Conservation (phyloP, 2,797 vertebrate genomes). For the Denticeps clupeoides region DNA sequence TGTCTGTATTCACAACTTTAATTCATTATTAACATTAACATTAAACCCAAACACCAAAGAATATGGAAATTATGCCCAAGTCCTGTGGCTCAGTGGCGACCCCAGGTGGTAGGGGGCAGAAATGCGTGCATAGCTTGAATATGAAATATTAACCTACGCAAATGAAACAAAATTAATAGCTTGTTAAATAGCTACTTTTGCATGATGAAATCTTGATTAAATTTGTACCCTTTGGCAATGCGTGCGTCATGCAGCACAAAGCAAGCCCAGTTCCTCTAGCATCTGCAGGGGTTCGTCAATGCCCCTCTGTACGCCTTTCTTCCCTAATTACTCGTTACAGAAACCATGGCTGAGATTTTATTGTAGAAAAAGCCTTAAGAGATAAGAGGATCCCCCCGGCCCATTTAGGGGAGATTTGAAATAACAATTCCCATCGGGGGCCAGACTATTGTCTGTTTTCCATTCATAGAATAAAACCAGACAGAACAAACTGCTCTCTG, state of each 20-base stretch:
- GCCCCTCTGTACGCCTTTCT: slow-evolving; percentile 22
- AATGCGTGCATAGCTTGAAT: no score
- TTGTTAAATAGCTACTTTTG: no score
- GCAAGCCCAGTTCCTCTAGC: slow-evolving; percentile 30
- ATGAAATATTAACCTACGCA: no score
- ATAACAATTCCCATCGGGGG: slow-evolving; percentile 45
- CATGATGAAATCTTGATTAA: no score
- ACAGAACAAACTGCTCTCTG: slow-evolving; percentile 34
- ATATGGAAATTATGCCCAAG: no score
- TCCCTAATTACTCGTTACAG: slow-evolving; percentile 35
- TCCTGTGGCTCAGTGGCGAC: no score
- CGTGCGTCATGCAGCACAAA: slow-evolving; percentile 30
- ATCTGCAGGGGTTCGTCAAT: slow-evolving; percentile 27
- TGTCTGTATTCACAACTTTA: no score
- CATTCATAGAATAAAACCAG: slow-evolving; percentile 46
- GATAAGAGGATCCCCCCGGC: slow-evolving; percentile 42
- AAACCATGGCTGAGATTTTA: slow-evolving; percentile 37
- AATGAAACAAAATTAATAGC: no score
- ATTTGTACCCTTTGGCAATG: no score
- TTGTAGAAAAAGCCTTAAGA: slow-evolving; percentile 43
- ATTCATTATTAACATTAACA: no score
- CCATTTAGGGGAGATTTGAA: slow-evolving; percentile 55
- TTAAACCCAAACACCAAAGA: no score
- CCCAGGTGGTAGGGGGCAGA: no score
- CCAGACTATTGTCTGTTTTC: slow-evolving; percentile 15